Evolutionary conservation across 2,797 vertebrate species (phyloP).

Genomic region (Philypnodon macrostomus): DNA sequence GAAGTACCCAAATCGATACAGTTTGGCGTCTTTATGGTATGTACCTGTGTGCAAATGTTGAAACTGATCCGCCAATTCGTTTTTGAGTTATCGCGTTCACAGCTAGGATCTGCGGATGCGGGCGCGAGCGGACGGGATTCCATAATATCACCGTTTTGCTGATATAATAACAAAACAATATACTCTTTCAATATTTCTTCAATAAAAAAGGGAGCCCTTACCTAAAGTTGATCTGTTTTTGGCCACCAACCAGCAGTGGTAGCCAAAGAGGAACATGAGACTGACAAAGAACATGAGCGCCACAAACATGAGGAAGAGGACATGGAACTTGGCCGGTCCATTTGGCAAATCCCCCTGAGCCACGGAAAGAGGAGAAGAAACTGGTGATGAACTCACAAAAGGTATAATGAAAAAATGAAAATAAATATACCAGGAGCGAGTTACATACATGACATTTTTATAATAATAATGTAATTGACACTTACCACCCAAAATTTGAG

Average conservation of each 20-base stretch:
- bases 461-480: conserved; percentile 31
- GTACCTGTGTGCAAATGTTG: no score
- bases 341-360: conserved; percentile 86
- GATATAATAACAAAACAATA: neutral
- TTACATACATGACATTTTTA: neutral
- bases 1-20: no score
- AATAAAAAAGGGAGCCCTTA: conserved; percentile 66
- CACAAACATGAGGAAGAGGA: conserved; percentile 96
- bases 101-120: no score
- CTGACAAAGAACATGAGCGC: conserved; percentile 97
- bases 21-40: no score
- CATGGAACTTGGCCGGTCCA: conserved; percentile 89
- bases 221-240: conserved; percentile 96
- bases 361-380: conserved; percentile 29
- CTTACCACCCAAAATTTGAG: conserved; percentile 97
- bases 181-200: conserved; percentile 3
- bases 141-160: no score
- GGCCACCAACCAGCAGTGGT: conserved; percentile 96
- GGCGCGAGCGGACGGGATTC: no score
- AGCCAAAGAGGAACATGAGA: conserved; percentile 95
- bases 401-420: neutral
- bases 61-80: no score
- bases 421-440: no score
- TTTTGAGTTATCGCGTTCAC: no score
- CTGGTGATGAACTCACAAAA: neutral